These are phyloP conservation scores for Catostylus mosaicus DNA, from an alignment of 30 jellyfish, hydroid and myxozoan species.

Conservation along the genomic window DNA sequence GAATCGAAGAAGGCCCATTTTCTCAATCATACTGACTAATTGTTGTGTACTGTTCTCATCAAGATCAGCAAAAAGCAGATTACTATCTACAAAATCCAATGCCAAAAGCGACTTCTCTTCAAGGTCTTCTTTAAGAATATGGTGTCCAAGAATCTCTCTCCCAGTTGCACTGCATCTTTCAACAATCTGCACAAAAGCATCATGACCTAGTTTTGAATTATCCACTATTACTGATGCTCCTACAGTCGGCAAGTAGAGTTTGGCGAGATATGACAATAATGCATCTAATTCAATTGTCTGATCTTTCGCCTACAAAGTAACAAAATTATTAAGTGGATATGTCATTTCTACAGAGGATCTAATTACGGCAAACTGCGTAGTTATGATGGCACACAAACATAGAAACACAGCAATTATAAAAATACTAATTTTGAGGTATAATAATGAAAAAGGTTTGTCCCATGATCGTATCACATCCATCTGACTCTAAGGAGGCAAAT, in stretches of 20 bases:
- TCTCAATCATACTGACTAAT: not conserved
- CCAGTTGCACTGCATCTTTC: not conserved
- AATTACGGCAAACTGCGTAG: no score
- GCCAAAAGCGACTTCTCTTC: not conserved
- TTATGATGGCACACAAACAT: no score
- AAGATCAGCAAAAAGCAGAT: not conserved
- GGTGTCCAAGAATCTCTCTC: constrained; percentile 1
- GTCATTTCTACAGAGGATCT: no score
- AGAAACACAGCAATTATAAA: no score
- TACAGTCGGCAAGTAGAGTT: not conserved
- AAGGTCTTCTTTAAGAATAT: not conserved
- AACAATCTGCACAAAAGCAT: not conserved
- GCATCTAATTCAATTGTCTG: not conserved
- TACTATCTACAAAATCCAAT: not conserved
- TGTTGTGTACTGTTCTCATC: not conserved
- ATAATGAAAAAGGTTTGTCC: no score
- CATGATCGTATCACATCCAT: no score
- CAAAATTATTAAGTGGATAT: no score
- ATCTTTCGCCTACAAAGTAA: no score
- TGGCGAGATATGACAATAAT: not conserved
- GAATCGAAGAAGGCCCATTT: not conserved
- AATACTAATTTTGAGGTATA: no score
- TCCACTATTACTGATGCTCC: constrained; percentile 3
- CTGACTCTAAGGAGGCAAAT: no score
- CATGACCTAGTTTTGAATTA: not conserved